phyloP scores from a whole-genome alignment of 2,113 vertebrate species.

The Motacilla tschutschensis region DNA sequence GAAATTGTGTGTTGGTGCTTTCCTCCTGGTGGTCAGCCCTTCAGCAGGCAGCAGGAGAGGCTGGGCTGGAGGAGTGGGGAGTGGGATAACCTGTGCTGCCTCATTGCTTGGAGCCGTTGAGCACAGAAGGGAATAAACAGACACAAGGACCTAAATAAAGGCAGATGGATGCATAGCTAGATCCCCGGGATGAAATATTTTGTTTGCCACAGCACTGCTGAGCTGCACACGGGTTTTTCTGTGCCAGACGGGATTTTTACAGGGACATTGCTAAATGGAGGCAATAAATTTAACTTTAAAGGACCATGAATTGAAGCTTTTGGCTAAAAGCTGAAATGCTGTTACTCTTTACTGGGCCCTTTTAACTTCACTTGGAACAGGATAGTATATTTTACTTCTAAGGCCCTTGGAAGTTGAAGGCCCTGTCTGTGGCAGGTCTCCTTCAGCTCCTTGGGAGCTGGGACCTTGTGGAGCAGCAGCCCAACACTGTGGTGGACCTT shows the following conservation, averaged over 20 bases:
- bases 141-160: slow-evolving; percentile 20
- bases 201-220: slow-evolving; percentile 37
- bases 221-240: slow-evolving; percentile 15
- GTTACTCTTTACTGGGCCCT: slow-evolving; percentile 71
- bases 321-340: slow-evolving; percentile 67
- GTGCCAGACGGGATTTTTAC: slow-evolving; percentile 66
- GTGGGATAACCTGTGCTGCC: background rate
- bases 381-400: slow-evolving; percentile 68
- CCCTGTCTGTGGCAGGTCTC: background rate
- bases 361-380: slow-evolving; percentile 70
- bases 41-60: background rate
- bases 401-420: slow-evolving; percentile 53
- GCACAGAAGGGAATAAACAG: background rate
- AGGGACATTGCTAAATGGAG: slow-evolving; percentile 74
- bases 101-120: background rate
- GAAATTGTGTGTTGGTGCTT: background rate
- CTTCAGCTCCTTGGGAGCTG: background rate
- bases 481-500: background rate
- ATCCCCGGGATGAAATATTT: slow-evolving; percentile 45
- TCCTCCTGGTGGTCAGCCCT: background rate
- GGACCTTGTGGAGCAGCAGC: background rate
- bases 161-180: background rate
- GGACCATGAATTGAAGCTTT: slow-evolving; percentile 68
- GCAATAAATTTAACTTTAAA: slow-evolving; percentile 76
- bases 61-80: background rate